These are phyloP conservation scores for Drosophila formosana DNA, from an alignment of 2,888 invertebrate genomes.

Conservation along the genomic window DNA sequence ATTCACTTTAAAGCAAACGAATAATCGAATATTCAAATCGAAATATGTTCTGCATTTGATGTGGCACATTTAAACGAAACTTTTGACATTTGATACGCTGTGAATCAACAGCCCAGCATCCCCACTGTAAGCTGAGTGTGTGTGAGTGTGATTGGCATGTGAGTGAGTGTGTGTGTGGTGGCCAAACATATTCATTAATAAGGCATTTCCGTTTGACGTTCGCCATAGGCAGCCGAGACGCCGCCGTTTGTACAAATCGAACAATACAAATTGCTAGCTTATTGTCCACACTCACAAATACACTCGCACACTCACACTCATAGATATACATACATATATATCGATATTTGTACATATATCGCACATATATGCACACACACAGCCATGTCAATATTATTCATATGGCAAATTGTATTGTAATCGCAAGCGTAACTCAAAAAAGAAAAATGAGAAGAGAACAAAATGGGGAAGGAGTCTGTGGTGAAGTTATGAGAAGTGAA, in stretches of 20 bases:
- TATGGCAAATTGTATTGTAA: conserved; percentile 44
- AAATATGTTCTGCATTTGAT: neutral
- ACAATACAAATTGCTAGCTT: conserved; percentile 50
- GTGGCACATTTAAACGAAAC: neutral
- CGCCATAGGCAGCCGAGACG: conserved; percentile 15
- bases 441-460: neutral
- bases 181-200: conserved; percentile 54
- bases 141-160: conserved; percentile 6
- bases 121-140: conserved; percentile 18
- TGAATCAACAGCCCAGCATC: conserved; percentile 12
- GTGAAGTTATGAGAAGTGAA: conserved; percentile 11
- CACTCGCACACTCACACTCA: too few relatives aligned
- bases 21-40: conserved; percentile 6
- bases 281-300: conserved; percentile 12
- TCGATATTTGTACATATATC: neutral
- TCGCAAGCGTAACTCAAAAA: conserved; percentile 25
- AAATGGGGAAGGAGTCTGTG: neutral
- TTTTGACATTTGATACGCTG: conserved; percentile 5
- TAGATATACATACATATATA: neutral
- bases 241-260: conserved; percentile 41
- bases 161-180: conserved; percentile 4
- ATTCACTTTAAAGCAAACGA: neutral
- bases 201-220: conserved; percentile 47
- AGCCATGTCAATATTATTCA: conserved; percentile 43
- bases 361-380: neutral